phyloP scores from a whole-genome alignment of 2,797 vertebrate species.

The Glossophaga mutica region DNA sequence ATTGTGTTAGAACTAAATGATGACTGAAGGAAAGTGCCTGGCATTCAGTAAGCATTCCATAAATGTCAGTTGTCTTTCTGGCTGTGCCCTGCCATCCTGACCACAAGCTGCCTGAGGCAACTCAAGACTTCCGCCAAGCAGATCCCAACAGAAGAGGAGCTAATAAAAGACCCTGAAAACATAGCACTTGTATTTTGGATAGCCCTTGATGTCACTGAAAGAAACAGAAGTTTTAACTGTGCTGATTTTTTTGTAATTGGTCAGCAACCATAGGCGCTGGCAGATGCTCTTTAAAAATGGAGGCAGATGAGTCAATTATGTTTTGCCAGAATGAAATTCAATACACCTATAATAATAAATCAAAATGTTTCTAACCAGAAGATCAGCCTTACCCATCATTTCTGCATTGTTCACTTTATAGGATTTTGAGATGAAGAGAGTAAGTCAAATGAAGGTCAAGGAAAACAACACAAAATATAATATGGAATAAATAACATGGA shows the following conservation, averaged over 20 bases:
- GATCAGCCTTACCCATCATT: background rate
- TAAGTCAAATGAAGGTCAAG: constrained; percentile 12
- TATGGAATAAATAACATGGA: background rate
- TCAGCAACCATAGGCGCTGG: background rate
- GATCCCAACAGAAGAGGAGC: background rate
- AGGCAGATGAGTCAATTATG: background rate
- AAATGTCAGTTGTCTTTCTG: background rate
- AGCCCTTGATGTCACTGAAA: background rate
- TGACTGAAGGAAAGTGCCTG: background rate
- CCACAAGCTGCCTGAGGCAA: background rate
- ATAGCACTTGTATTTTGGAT: background rate
- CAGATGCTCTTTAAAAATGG: background rate
- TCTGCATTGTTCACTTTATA: background rate
- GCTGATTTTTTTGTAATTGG: background rate
- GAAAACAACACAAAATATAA: background rate
- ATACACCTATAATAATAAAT: background rate
- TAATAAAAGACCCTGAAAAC: background rate
- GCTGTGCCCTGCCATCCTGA: background rate
- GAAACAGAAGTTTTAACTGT: background rate
- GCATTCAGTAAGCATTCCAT: background rate
- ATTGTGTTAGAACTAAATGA: background rate
- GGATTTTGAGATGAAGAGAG: constrained; percentile 43
- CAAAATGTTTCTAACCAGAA: background rate
- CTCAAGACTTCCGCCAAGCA: background rate
- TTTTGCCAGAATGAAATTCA: constrained; percentile 26